A percentile compares a stretch with the other conserved stretches of the same genome.
phyloP scores from a whole-genome alignment of 2,113 vertebrate species.

The Gobius niger region DNA sequence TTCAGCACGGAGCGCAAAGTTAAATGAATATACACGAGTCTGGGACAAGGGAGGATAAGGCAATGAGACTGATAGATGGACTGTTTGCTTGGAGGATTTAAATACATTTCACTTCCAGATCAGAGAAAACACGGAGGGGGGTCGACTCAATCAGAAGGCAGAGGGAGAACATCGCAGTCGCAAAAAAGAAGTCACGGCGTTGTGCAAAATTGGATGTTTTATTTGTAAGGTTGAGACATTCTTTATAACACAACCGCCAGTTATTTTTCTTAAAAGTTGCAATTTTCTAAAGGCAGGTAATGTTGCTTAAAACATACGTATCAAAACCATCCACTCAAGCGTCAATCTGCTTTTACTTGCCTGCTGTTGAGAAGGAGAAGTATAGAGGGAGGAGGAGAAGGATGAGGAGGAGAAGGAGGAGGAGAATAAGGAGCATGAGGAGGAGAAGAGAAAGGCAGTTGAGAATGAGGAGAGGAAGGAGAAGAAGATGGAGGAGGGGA shows the following conservation, averaged over 20 bases:
- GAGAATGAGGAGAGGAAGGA: neutral
- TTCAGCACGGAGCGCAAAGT: slow-evolving; percentile 61
- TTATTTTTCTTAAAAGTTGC: too few relatives aligned
- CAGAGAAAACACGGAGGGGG: slow-evolving; percentile 20
- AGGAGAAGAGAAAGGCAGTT: too few relatives aligned
- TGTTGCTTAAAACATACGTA: too few relatives aligned
- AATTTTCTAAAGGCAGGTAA: too few relatives aligned
- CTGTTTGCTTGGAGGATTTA: slow-evolving; percentile 19
- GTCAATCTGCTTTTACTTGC: too few relatives aligned
- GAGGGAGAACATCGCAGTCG: neutral
- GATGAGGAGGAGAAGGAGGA: neutral
- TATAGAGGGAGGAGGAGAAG: neutral
- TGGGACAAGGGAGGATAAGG: slow-evolving; percentile 37
- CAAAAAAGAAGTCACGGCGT: neutral
- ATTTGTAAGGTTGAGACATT: too few relatives aligned
- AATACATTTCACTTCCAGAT: slow-evolving; percentile 17
- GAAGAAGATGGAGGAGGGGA: neutral
- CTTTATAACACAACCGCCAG: too few relatives aligned
- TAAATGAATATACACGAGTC: slow-evolving; percentile 49
- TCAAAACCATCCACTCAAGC: too few relatives aligned
- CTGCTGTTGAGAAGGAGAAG: neutral
- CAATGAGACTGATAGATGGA: slow-evolving; percentile 39
- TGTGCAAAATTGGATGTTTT: too few relatives aligned
- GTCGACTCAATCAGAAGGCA: slow-evolving; percentile 10
- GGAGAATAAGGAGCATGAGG: neutral